A percentile compares a stretch with the other conserved stretches of the same genome.
These are phyloP conservation scores for Choloepus hoffmanni DNA, from an alignment of 2,113 vertebrate species.

Conservation along the genomic window DNA sequence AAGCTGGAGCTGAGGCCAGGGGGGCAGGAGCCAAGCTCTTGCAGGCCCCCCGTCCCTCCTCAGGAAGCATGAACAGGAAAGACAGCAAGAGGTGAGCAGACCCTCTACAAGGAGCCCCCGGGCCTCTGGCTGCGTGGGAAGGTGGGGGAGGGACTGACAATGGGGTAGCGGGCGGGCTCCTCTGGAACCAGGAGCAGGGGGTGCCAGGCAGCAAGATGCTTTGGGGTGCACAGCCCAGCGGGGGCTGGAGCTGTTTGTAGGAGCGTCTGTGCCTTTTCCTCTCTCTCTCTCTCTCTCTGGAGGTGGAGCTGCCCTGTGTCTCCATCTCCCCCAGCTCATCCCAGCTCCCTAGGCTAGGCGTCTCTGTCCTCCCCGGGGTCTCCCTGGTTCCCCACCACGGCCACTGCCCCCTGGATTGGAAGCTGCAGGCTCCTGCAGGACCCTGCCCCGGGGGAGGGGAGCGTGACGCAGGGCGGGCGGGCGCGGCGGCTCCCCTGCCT, in stretches of 20 bases:
- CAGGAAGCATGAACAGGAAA: slow-evolving; percentile 84
- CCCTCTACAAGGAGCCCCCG: background rate
- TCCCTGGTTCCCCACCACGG: background rate
- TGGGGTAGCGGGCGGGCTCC: background rate
- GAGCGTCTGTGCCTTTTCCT: background rate
- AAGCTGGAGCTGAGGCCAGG: slow-evolving; percentile 40
- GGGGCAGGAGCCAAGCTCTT: slow-evolving; percentile 22
- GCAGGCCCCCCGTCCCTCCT: background rate
- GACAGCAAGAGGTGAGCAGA: slow-evolving; percentile 86
- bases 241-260: background rate
- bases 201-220: background rate
- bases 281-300: background rate
- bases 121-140: background rate
- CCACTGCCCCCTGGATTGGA: background rate
- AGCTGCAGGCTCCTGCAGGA: slow-evolving; percentile 44
- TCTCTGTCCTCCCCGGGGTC: slow-evolving; percentile 8
- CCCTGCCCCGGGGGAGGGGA: slow-evolving; percentile 27
- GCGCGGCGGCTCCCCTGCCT: background rate
- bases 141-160: background rate
- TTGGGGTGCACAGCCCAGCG: background rate
- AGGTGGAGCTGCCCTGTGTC: no score
- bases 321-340: background rate
- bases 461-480: background rate
- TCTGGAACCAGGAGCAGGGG: background rate
- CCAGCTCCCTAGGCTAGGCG: background rate